Conservation (phyloP, 2,888 invertebrate species). For the Colletes collaris region DNA sequence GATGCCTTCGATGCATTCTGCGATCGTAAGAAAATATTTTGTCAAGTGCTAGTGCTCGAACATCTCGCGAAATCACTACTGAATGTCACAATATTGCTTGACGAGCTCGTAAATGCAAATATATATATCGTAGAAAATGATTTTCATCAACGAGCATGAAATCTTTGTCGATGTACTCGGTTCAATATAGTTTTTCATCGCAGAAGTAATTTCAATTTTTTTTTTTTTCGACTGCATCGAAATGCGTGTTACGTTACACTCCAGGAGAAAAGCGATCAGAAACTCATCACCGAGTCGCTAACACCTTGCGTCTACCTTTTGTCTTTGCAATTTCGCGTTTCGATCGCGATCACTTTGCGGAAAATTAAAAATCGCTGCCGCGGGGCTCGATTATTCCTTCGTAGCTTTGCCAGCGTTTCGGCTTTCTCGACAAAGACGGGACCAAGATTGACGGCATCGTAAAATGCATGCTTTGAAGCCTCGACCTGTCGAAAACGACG, state of each 20-base stretch:
- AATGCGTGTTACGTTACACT: too few species aligned
- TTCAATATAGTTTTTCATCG: too few species aligned
- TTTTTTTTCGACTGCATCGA: too few species aligned
- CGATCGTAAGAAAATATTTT: constrained; percentile 70
- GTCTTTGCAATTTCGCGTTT: background rate
- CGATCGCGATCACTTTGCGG: background rate
- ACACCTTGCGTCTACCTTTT: background rate
- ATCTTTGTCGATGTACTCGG: too few species aligned
- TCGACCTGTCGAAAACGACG: background rate
- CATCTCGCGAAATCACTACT: constrained; percentile 34
- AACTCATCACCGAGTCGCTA: background rate
- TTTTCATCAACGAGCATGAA: background rate
- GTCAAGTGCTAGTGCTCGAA: constrained; percentile 65
- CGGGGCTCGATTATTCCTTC: constrained; percentile 26
- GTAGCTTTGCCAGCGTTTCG: background rate
- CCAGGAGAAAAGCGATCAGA: too few species aligned
- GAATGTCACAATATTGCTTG: constrained; percentile 14
- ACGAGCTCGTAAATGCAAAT: constrained; percentile 20
- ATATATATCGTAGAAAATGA: background rate
- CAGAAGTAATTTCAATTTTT: too few species aligned
- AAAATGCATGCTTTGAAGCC: background rate
- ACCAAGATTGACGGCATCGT: background rate
- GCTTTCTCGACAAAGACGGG: background rate
- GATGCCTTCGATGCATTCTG: constrained; percentile 5
- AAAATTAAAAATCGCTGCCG: constrained; percentile 38